phyloP scores from a whole-genome alignment of 2,888 invertebrate genomes.

The Drosophila paramelanica region DNA sequence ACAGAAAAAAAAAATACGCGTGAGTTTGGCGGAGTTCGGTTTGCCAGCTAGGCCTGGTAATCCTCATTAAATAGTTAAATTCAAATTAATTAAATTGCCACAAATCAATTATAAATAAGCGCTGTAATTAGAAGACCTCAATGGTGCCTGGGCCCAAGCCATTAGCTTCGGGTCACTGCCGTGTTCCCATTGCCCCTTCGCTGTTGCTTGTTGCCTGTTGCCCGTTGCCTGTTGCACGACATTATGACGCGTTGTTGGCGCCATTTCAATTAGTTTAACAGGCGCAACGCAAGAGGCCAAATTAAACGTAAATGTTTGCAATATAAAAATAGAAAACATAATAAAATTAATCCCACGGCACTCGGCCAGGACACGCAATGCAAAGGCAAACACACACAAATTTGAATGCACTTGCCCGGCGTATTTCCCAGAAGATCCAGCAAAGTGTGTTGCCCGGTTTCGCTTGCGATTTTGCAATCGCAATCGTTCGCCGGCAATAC shows the following conservation, averaged over 20 bases:
- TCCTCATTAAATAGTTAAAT: constrained; percentile 82
- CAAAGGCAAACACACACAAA: constrained; percentile 13
- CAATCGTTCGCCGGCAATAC: constrained; percentile 50
- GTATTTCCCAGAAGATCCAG: constrained; percentile 39
- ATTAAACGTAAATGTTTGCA: constrained; percentile 62
- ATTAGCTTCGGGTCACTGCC: constrained; percentile 36
- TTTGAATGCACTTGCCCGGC: constrained; percentile 50
- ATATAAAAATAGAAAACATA: constrained; percentile 42
- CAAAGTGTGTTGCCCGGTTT: constrained; percentile 30
- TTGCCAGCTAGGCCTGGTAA: constrained; percentile 57
- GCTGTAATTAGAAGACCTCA: constrained; percentile 81
- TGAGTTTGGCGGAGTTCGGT: constrained; percentile 18
- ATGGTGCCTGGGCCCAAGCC: constrained; percentile 13
- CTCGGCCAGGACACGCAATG: constrained; percentile 48
- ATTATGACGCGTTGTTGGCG: constrained; percentile 47
- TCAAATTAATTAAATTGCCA: constrained; percentile 82
- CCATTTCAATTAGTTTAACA: constrained; percentile 78
- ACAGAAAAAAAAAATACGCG: constrained; percentile 39
- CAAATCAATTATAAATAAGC: constrained; percentile 82
- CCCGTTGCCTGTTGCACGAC: constrained; percentile 74
- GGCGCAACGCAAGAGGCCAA: constrained; percentile 56
- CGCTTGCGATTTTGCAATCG: constrained; percentile 68
- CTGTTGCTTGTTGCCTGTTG: constrained; percentile 11
- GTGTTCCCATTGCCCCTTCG: constrained; percentile 16
- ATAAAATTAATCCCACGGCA: constrained; percentile 73